Evolutionary conservation across 2,113 vertebrate genomes (phyloP).

Genomic region (Seriola dumerili): DNA sequence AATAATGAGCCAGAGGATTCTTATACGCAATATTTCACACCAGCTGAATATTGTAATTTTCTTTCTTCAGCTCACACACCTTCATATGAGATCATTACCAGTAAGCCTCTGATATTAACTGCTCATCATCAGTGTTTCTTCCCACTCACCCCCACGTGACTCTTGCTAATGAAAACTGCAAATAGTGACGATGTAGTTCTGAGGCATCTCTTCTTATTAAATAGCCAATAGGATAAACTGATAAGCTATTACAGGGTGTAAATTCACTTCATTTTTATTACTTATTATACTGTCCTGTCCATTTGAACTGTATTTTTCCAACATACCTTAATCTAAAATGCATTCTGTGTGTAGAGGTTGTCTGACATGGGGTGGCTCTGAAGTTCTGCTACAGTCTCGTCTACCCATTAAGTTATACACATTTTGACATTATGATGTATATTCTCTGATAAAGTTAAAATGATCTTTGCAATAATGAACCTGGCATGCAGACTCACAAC

Average conservation of each 20-base stretch:
- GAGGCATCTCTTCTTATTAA: not conserved
- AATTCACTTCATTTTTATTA: not conserved
- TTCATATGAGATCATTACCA: constrained; percentile 41
- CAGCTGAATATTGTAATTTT: constrained; percentile 19
- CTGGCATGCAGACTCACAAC: not conserved
- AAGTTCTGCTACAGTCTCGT: not conserved
- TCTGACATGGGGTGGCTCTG: not conserved
- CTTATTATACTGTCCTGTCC: not conserved
- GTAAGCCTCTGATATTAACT: constrained; percentile 37
- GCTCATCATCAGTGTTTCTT: constrained; percentile 25
- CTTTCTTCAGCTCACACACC: constrained; percentile 9
- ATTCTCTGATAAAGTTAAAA: not conserved
- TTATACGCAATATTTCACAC: constrained; percentile 36
- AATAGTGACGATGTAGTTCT: not conserved
- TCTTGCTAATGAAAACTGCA: constrained; percentile 35
- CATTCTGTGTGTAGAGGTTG: not conserved
- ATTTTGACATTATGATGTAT: not conserved
- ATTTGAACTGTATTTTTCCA: not conserved
- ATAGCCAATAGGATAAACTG: constrained; percentile 15
- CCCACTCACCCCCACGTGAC: constrained; percentile 6
- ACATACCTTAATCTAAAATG: not conserved
- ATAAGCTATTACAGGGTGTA: not conserved
- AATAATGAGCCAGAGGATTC: constrained; percentile 45
- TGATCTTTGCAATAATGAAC: not conserved
- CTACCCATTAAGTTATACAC: not conserved